A percentile compares a stretch with the other conserved stretches of the same genome.
Evolutionary conservation across 2,888 invertebrate species (phyloP).

Genomic region (Cantharis rustica): DNA sequence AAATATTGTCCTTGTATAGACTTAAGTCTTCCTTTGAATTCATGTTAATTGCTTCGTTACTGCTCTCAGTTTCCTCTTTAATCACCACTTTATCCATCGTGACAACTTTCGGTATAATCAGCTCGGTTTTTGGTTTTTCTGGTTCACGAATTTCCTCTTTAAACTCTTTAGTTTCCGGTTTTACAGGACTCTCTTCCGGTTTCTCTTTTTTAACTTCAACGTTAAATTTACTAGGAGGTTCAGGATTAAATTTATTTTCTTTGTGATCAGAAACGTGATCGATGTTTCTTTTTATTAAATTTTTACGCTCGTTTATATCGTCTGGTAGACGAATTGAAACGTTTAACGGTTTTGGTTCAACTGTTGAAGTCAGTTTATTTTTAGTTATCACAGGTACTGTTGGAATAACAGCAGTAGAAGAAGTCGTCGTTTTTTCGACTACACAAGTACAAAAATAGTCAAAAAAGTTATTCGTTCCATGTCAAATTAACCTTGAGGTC

Average conservation of each 20-base stretch:
- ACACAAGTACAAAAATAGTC: neutral
- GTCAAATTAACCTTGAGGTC: neutral
- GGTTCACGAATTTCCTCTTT: constrained; percentile 45
- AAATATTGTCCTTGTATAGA: constrained; percentile 44
- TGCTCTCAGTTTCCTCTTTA: constrained; percentile 51
- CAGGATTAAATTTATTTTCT: constrained; percentile 35
- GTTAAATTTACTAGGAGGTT: constrained; percentile 36
- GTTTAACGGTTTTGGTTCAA: constrained; percentile 48
- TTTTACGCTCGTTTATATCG: constrained; percentile 54
- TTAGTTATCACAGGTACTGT: constrained; percentile 44
- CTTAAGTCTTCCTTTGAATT: constrained; percentile 41
- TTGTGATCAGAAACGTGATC: constrained; percentile 41
- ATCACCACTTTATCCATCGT: constrained; percentile 59
- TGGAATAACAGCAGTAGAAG: constrained; percentile 35
- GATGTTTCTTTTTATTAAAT: constrained; percentile 51
- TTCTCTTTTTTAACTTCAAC: constrained; percentile 32
- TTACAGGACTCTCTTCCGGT: constrained; percentile 38
- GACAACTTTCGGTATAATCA: constrained; percentile 66
- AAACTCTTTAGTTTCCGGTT: constrained; percentile 37
- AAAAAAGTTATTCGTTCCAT: neutral
- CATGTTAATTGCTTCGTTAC: constrained; percentile 45
- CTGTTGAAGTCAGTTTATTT: constrained; percentile 34
- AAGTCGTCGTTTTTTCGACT: constrained; percentile 25
- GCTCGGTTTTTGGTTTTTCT: constrained; percentile 64
- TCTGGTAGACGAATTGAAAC: constrained; percentile 55